Evolutionary conservation across 2,797 vertebrate species (phyloP).

Genomic region (Borostomias antarcticus): DNA sequence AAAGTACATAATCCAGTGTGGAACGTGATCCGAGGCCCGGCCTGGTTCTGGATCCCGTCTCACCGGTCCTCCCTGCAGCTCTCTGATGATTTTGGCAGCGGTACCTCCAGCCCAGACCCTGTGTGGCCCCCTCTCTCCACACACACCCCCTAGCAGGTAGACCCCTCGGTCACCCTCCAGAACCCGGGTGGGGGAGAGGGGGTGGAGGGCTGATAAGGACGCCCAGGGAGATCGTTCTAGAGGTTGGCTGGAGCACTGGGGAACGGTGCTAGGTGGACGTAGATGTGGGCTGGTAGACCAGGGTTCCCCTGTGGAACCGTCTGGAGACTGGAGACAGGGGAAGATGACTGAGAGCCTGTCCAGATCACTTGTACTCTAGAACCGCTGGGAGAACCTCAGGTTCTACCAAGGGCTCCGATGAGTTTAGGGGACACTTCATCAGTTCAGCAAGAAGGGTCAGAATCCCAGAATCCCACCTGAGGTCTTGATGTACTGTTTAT

Average conservation of each 20-base stretch:
- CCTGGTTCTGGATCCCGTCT: slow-evolving; percentile 56
- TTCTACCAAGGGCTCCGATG: too few species aligned
- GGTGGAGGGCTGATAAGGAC: slow-evolving; percentile 2
- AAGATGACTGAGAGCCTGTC: background rate
- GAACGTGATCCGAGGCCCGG: slow-evolving; percentile 59
- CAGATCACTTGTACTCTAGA: background rate
- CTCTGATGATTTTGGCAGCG: slow-evolving; percentile 58
- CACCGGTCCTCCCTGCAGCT: slow-evolving; percentile 33
- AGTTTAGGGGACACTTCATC: background rate
- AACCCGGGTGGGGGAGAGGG: slow-evolving; percentile 1
- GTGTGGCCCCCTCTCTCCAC: slow-evolving; percentile 3
- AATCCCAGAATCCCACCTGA: background rate
- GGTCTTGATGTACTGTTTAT: background rate
- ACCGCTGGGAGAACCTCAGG: background rate
- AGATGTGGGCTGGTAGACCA: background rate
- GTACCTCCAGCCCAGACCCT: slow-evolving; percentile 14
- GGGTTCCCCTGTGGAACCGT: background rate
- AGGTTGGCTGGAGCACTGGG: background rate
- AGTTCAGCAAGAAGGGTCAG: background rate
- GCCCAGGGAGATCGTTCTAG: background rate
- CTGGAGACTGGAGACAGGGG: background rate
- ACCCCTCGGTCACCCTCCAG: slow-evolving; percentile 24
- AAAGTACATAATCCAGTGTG: slow-evolving; percentile 64
- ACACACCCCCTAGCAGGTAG: slow-evolving; percentile 33
- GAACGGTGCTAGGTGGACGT: background rate